phyloP scores from a whole-genome alignment of 2,113 vertebrate genomes.

The Archocentrus centrarchus region DNA sequence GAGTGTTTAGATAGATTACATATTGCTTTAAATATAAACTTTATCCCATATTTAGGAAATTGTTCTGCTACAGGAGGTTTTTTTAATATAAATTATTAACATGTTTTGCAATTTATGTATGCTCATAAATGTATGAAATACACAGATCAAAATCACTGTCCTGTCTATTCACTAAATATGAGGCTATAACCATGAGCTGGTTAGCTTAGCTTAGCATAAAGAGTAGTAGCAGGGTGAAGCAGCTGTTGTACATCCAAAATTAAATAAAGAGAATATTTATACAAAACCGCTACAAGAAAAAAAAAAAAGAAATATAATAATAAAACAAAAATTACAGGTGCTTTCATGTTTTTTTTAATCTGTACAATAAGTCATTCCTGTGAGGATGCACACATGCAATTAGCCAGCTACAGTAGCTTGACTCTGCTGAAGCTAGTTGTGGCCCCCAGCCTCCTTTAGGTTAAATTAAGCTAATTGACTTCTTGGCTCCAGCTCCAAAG shows the following conservation, averaged over 20 bases:
- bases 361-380: neutral
- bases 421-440: neutral
- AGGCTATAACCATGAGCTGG: neutral
- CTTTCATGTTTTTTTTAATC: constrained; percentile 4
- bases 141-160: neutral
- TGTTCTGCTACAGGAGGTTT: no score
- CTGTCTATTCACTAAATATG: neutral
- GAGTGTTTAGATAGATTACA: neutral
- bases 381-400: neutral
- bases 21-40: neutral
- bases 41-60: neutral
- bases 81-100: neutral
- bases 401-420: neutral
- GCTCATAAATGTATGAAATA: neutral
- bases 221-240: neutral
- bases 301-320: neutral
- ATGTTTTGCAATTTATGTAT: neutral
- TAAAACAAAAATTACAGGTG: neutral
- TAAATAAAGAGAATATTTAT: neutral
- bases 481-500: neutral
- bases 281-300: neutral
- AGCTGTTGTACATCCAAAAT: neutral
- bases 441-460: neutral
- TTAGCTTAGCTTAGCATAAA: neutral
- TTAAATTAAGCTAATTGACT: neutral